A percentile compares a stretch with the other conserved stretches of the same genome.
phyloP scores from a whole-genome alignment of 1,140 invertebrate species.

The Bicyclus anynana region DNA sequence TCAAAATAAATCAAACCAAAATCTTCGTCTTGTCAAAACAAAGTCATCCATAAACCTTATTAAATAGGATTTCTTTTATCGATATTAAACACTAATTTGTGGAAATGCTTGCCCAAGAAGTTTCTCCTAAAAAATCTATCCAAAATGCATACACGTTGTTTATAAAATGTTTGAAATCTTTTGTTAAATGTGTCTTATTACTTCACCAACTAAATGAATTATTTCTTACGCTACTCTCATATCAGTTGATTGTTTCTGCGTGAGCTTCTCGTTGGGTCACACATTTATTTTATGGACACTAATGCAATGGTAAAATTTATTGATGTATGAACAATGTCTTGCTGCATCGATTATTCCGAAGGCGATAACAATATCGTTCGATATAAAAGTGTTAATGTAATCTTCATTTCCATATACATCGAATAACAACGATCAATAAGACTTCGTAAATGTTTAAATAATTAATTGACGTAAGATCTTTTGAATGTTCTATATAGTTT shows the following conservation, averaged over 20 bases:
- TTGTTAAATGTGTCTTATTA: too few species aligned
- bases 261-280: background rate
- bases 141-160: too few species aligned
- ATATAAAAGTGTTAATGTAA: constrained; percentile 12
- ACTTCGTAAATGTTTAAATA: constrained; percentile 12
- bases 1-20: background rate
- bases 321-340: background rate
- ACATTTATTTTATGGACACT: background rate
- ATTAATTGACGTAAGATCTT: constrained; percentile 17
- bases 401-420: constrained; percentile 26
- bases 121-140: too few species aligned
- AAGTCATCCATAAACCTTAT: too few species aligned
- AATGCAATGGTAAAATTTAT: background rate
- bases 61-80: too few species aligned
- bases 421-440: constrained; percentile 27
- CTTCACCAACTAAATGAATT: background rate
- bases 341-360: background rate
- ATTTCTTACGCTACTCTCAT: background rate
- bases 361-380: background rate
- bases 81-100: too few species aligned
- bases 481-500: constrained; percentile 15
- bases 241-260: background rate
- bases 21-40: background rate
- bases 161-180: too few species aligned
- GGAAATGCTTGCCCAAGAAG: too few species aligned